Evolutionary conservation across 35 echinoderm and acorn worm genomes (phyloP).

Genomic region (Holothuria glaberrima): DNA sequence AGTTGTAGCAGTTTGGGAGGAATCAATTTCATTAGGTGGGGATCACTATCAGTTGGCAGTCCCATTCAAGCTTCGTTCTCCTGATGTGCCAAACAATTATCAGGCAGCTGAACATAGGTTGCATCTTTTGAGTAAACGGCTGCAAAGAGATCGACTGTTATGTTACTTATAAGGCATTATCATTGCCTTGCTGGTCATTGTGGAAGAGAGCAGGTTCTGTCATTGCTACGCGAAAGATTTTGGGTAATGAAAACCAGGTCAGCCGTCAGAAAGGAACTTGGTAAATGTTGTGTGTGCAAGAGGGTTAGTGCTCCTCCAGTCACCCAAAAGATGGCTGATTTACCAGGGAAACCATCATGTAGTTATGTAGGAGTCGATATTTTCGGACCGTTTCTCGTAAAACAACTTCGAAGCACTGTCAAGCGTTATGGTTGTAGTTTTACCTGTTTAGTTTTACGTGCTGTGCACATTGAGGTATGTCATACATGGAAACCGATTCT

Average conservation of each 20-base stretch:
- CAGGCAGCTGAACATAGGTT: no score
- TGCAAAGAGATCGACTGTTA: no score
- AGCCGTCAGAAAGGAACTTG: background rate
- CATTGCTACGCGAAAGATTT: background rate
- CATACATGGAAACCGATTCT: background rate
- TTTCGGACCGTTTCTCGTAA: background rate
- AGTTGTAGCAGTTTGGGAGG: no score
- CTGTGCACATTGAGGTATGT: slow-evolving; percentile 1
- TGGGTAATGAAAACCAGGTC: background rate
- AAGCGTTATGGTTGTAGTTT: slow-evolving; percentile 28
- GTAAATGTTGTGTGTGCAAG: background rate
- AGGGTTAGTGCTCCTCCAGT: background rate
- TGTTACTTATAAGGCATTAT: no score
- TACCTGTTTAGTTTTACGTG: slow-evolving; percentile 21
- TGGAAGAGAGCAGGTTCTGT: background rate
- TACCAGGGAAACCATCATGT: slow-evolving; percentile 24
- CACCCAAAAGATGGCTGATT: slow-evolving; percentile 24
- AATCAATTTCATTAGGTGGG: no score
- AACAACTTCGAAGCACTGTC: background rate
- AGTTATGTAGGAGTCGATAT: background rate
- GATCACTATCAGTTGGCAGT: no score
- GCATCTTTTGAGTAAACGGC: no score
- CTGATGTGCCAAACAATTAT: no score
- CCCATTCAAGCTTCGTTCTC: no score
- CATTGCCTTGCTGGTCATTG: background rate